Evolutionary conservation across 2,797 vertebrate species (phyloP).

Genomic region (Decapterus maruadsi): DNA sequence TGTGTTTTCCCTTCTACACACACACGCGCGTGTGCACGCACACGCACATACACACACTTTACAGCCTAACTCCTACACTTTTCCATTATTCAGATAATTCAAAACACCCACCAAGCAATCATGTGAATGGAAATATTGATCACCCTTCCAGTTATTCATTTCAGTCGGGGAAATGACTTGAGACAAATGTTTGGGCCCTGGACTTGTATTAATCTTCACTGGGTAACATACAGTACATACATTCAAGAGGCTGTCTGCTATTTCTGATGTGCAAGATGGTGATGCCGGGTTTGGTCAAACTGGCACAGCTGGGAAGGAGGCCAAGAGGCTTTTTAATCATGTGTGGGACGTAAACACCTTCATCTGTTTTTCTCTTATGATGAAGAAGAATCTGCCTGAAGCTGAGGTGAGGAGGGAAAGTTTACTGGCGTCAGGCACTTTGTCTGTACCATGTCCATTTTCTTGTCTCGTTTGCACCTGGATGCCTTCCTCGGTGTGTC

Average conservation of each 20-base stretch:
- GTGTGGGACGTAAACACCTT: conserved; percentile 17
- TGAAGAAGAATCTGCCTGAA: conserved; percentile 9
- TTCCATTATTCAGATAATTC: conserved; percentile 65
- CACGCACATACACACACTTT: conserved; percentile 1
- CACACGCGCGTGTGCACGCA: too few relatives aligned
- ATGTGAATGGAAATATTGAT: conserved; percentile 73
- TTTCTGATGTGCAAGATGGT: background rate
- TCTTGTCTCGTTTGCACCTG: background rate
- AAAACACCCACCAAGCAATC: conserved; percentile 63
- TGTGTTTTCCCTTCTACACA: conserved; percentile 3
- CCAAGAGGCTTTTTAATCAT: conserved; percentile 39
- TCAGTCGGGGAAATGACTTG: conserved; percentile 25
- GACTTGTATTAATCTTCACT: conserved; percentile 51
- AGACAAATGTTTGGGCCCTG: conserved; percentile 21
- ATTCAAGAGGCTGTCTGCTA: background rate
- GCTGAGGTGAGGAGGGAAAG: background rate
- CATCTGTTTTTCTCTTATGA: conserved; percentile 24
- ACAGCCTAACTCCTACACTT: conserved; percentile 26
- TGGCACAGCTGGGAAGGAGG: background rate
- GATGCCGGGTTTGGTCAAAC: conserved; percentile 18
- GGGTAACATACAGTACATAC: conserved; percentile 11
- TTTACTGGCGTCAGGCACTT: background rate
- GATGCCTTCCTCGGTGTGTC: too few relatives aligned
- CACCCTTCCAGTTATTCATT: conserved; percentile 34
- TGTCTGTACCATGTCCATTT: background rate